Conservation (phyloP, 1,140 invertebrate species). For the Aphis craccivora region DNA sequence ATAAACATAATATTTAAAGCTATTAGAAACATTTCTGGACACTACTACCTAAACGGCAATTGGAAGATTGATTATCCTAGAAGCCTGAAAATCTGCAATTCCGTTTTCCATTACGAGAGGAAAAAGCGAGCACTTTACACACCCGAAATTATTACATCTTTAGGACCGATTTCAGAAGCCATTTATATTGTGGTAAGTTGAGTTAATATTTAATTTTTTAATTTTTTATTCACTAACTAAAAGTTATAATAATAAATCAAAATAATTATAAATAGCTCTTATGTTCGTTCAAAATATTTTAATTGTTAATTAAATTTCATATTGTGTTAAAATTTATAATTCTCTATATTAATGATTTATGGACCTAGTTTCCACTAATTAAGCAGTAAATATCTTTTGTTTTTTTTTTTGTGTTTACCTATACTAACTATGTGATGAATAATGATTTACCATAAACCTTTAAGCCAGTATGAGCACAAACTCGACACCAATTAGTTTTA, state of each 20-base stretch:
- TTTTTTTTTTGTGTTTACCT: background rate
- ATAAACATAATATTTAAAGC: slow-evolving; percentile 67
- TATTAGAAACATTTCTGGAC: slow-evolving; percentile 79
- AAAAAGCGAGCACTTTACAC: slow-evolving; percentile 80
- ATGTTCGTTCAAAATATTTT: background rate
- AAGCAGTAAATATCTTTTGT: background rate
- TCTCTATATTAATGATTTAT: background rate
- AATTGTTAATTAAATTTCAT: background rate
- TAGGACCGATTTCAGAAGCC: slow-evolving; percentile 87
- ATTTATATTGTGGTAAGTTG: slow-evolving; percentile 84
- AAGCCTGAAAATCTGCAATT: slow-evolving; percentile 79
- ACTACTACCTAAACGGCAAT: slow-evolving; percentile 93
- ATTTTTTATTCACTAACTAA: background rate
- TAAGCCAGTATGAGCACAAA: background rate
- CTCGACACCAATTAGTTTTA: background rate
- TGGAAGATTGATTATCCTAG: slow-evolving; percentile 90
- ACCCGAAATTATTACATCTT: slow-evolving; percentile 80
- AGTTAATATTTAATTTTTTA: background rate
- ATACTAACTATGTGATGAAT: background rate
- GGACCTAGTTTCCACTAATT: background rate
- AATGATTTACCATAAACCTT: background rate
- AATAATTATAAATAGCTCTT: background rate
- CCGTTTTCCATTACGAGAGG: slow-evolving; percentile 86
- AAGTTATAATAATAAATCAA: background rate
- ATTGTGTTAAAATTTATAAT: background rate